These are phyloP conservation scores for Aricia agestis DNA, from an alignment of 1,140 invertebrate species.

Conservation along the genomic window DNA sequence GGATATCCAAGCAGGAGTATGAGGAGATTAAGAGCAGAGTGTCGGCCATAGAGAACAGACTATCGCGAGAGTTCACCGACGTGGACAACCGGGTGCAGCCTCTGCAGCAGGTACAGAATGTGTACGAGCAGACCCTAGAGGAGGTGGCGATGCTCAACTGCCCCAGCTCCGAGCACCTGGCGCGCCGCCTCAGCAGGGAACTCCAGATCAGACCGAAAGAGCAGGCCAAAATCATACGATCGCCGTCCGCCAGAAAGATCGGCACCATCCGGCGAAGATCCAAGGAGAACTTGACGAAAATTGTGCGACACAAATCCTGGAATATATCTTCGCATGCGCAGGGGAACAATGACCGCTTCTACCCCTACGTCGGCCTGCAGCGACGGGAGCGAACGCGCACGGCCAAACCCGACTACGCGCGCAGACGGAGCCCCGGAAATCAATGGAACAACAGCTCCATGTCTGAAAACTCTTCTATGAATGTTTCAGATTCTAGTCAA, in stretches of 20 bases:
- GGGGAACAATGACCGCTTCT: conserved; percentile 53
- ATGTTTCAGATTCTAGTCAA: conserved; percentile 45
- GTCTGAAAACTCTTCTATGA: conserved; percentile 45
- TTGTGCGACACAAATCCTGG: conserved; percentile 69
- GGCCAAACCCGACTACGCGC: conserved; percentile 40
- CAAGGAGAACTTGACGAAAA: conserved; percentile 67
- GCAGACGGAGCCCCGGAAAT: conserved; percentile 28
- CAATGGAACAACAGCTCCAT: conserved; percentile 51
- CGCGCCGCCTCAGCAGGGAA: conserved; percentile 82
- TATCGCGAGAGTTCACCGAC: conserved; percentile 81
- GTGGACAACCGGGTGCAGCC: conserved; percentile 68
- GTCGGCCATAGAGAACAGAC: conserved; percentile 81
- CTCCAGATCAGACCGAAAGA: conserved; percentile 82
- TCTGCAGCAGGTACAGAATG: conserved; percentile 79
- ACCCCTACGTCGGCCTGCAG: conserved; percentile 53
- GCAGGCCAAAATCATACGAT: conserved; percentile 84
- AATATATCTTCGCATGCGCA: conserved; percentile 59
- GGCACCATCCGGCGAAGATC: conserved; percentile 83
- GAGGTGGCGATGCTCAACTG: conserved; percentile 79
- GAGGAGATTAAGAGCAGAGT: conserved; percentile 85
- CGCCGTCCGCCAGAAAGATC: conserved; percentile 88
- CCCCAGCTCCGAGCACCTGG: conserved; percentile 81
- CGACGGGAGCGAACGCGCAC: conserved; percentile 48
- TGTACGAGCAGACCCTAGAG: conserved; percentile 84
- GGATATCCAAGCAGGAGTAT: conserved; percentile 83